phyloP scores from a whole-genome alignment of 2,113 vertebrate genomes.

The Phaethornis superciliosus region DNA sequence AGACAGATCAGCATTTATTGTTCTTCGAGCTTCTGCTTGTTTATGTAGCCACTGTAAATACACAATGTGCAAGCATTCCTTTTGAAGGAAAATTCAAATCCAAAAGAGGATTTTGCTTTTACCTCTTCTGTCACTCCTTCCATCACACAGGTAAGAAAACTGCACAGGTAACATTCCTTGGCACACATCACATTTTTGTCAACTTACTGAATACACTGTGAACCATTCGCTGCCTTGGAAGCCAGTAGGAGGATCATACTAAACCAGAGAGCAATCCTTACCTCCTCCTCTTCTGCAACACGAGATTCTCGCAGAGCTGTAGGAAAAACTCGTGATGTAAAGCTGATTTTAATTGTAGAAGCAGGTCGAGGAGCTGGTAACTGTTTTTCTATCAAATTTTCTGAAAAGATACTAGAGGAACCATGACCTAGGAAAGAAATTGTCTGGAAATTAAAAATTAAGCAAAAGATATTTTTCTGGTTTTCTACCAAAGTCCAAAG shows the following conservation, averaged over 20 bases:
- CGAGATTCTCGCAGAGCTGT: constrained; percentile 90
- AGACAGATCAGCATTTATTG: constrained; percentile 71
- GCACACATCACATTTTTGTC: not conserved
- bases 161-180: not conserved
- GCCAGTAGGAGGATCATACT: not conserved
- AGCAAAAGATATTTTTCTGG: not conserved
- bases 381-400: constrained; percentile 60
- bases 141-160: not conserved
- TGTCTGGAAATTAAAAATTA: not conserved
- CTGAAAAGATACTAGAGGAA: constrained; percentile 68
- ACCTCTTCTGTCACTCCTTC: not conserved
- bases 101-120: not conserved
- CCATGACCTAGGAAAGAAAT: constrained; percentile 49
- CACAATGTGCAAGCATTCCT: not conserved
- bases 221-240: not conserved
- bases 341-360: constrained; percentile 83
- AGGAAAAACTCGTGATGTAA: constrained; percentile 90
- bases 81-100: not conserved
- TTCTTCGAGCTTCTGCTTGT: constrained; percentile 86
- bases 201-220: not conserved
- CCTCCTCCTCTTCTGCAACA: constrained; percentile 89
- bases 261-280: constrained; percentile 33
- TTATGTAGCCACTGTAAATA: constrained; percentile 87
- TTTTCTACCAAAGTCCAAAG: not conserved
- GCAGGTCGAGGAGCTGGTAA: constrained; percentile 82